Evolutionary conservation across 2,797 vertebrate species (phyloP), one percentile per base, ranked within the genome.

Genomic region (Ibycter americanus): DNA sequence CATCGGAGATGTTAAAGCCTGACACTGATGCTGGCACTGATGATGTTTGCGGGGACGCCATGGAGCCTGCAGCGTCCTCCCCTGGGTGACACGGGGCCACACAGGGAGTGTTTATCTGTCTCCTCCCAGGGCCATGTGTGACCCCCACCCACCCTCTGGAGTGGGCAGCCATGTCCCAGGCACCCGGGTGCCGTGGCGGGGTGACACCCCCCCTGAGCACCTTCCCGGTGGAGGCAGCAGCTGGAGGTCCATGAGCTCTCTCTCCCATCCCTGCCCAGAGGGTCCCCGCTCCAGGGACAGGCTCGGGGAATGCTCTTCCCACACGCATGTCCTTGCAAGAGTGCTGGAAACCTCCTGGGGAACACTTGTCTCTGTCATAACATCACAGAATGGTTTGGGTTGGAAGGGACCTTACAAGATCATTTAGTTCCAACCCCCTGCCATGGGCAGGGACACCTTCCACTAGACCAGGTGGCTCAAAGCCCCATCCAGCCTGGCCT

Each of bases 171-270:
- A 5, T 19, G 17, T 21, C 44, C 73, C 40, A 40, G 26, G 13
- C 27, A 49, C 8, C 0, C 15, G 15, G 21, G 23, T 47, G 49
- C 58, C 0, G 5, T 5, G 20, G 36, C 22, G 32, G 13, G 38
- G 5, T 44, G 47, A 34, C 25, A 31, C n/a, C 31, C 16, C 18
- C 25, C 25, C 8, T 1, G 0, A 13, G 29, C 1, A 2, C 49
- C 25, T 32, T 59, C 44, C 32, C 26, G 1, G 2, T 1, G 2
- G 21, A 3, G 3, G n/a, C 32, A 14, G 22, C 4, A 2, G 15
- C 10, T 1, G 3, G 36, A 20, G n/a, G 25, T n/a, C 74, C 23
- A 52, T 11, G 10, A 52, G 25, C 63, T 31, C 82, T 67, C 83
- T 47, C 89, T 96, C 34, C 59, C 3, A 31, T 19, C 68, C 31